Evolutionary conservation across 2,113 vertebrate species (phyloP).

Genomic region (Phrynosoma platyrhinos): DNA sequence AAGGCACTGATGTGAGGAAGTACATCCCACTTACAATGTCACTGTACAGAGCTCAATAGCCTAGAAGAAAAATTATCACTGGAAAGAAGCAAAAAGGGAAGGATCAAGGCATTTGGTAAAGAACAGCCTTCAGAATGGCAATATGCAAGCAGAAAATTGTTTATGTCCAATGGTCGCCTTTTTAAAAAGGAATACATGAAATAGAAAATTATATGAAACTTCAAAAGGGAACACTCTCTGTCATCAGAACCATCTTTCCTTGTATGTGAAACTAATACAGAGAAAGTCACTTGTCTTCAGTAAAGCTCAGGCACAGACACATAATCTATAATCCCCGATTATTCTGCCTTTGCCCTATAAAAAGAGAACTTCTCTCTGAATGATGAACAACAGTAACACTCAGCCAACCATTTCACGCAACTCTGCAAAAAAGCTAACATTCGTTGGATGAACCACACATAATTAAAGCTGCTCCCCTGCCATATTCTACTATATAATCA

Average conservation of each 20-base stretch:
- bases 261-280: constrained; percentile 57
- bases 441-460: constrained; percentile 59
- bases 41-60: constrained; percentile 60
- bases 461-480: constrained; percentile 71
- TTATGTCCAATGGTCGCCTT: constrained; percentile 39
- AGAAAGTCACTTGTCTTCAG: constrained; percentile 53
- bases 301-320: constrained; percentile 53
- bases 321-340: constrained; percentile 63
- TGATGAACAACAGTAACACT: constrained; percentile 48
- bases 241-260: constrained; percentile 55
- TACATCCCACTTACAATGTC: constrained; percentile 75
- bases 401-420: constrained; percentile 23
- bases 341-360: constrained; percentile 55
- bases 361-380: constrained; percentile 44
- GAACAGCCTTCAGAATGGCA: constrained; percentile 45
- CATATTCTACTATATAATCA: constrained; percentile 48
- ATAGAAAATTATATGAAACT: constrained; percentile 47
- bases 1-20: constrained; percentile 75
- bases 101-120: constrained; percentile 1
- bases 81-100: constrained; percentile 48
- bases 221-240: constrained; percentile 30
- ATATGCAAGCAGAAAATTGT: constrained; percentile 44
- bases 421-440: constrained; percentile 18
- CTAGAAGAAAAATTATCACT: constrained; percentile 76
- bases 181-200: constrained; percentile 48